Base-by-base conservation (phyloP, 2,113 vertebrate species). In the Phoenicopterus ruber region DNA sequence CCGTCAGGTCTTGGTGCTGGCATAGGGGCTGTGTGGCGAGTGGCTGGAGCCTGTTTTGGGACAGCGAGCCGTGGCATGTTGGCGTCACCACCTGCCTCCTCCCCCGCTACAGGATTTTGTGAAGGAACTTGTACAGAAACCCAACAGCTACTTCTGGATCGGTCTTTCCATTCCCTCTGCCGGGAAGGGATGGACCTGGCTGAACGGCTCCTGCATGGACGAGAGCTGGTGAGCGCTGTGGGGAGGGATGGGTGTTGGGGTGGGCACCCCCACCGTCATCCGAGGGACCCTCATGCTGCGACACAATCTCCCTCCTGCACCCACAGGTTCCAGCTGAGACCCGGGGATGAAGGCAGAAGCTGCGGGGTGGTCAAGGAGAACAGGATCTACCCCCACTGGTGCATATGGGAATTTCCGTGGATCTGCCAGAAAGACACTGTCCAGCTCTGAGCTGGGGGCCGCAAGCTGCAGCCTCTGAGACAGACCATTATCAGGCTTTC, bases 331-430 rank as follows among this genome's bases (percentile, higher is more conserved):
- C 34, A 3, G 29, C n/a, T 32, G 42, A 10, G n/a, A 28, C 13
- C n/a, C n/a, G 0, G 5, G 50, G 12, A 6, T 5, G 6, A 9
- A 47, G 8, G 26, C 7, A 5, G 5, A 21, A 2, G 1, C 42
- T 70, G 80, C 1, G 54, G 54, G 44, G 4, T 9, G n/a, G 4
- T 59, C 13, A 47, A 8, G 31, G 50, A 3, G 28, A 8, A 9
- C 44, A 17, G 7, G 28, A 82, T 82, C 54, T 3, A 1, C n/a
- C 7, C 66, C 1, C 21, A 16, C 0, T 11, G 5, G n/a, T 82
- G 79, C 34, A 12, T n/a, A n/a, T n/a, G n/a, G n/a, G n/a, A n/a
- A 1, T 7, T 11, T 2, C 6, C 5, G 12, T 69, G 79, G 63
- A 47, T 82, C 63, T 69, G 52, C 52, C 63, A 46, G 40, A 69